Base-by-base conservation (phyloP, 1,140 invertebrate genomes). In the Procambarus virginalis region DNA sequence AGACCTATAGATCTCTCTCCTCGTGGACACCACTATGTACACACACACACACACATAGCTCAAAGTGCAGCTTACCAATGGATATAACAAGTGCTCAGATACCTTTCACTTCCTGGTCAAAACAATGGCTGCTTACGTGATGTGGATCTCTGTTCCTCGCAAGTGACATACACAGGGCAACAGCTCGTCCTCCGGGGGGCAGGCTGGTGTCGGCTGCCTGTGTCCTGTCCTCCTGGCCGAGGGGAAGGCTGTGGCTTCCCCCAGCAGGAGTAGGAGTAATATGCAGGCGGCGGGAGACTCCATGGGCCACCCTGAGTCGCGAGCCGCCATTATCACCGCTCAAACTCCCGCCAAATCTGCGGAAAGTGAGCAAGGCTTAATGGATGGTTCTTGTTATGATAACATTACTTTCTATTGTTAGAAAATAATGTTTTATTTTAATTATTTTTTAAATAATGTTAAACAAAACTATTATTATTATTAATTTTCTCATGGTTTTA, bases 161-260 rank as follows among this genome's bases (percentile, higher is more conserved):
- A 77, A 22, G 10, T 51, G 88, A 58, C 88, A 90, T 34, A 64
- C 20, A 48, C 88, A 90, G 6, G 88, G 88, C 10, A 77, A 48
- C 4, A 90, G 20, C 4, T 84, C 51, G 0, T 9, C 17, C 22
- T 84, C 70, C 17, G 51, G 88, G 2, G 81, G 81, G 49, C 68
- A 73, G n/a, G 48, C 9, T n/a, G 22, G 20, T 10, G n/a, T 6
- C 17, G 48, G 34, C 20, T 46, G 68, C 46, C 64, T n/a, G 20
- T 81, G 88, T 22, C 49, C 81, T 46, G 55, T 64, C 34, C 64
- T 48, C 17, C 80, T 82, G 22, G 51, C 64, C 45, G n/a, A 51
- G 86, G 77, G 20, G 77, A 6, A 17, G 12, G 20, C n/a, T 10
- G 77, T 55, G 17, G 51, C 48, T 8, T 4, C 14, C n/a, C 12